Percentiles rank a stretch among this genome's conserved stretches.
Evolutionary conservation across 1,140 invertebrate genomes (phyloP).

Genomic region (Scylla paramamosain): DNA sequence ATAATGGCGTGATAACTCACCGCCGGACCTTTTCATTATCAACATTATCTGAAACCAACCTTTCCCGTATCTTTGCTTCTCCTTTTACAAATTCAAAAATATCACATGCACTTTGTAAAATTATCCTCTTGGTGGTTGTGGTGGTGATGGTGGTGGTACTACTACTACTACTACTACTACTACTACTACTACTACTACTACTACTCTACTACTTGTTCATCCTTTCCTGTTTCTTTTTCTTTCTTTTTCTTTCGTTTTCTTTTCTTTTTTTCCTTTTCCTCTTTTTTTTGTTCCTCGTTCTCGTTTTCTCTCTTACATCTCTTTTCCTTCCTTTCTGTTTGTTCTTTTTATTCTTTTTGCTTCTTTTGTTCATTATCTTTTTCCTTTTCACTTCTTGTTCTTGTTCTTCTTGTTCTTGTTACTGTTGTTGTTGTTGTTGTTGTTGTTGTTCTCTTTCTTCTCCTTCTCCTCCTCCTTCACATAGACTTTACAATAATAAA

Average conservation of each 20-base stretch:
- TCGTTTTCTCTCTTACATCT: neutral
- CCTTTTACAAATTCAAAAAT: conserved; percentile 1
- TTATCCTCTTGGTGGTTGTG: too few relatives aligned
- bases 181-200: too few relatives aligned
- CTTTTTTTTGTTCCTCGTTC: neutral
- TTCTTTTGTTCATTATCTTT: neutral
- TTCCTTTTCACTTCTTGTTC: neutral
- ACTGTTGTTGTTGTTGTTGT: too few relatives aligned
- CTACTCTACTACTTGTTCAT: neutral
- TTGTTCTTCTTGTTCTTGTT: neutral
- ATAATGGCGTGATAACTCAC: neutral
- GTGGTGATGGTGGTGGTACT: too few relatives aligned
- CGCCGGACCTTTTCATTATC: neutral
- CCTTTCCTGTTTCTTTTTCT: neutral
- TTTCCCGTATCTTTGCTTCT: neutral
- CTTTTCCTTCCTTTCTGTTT: neutral
- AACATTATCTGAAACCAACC: neutral
- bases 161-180: too few relatives aligned
- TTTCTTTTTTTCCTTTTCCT: neutral
- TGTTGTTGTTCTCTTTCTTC: neutral
- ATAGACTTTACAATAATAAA: neutral
- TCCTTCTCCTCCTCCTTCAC: neutral
- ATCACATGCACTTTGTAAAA: neutral
- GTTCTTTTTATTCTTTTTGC: neutral
- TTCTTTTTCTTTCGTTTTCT: neutral